Evolutionary conservation across 2,113 vertebrate species (phyloP), one percentile per base, ranked within the genome.

Genomic region (Indicator maculatus): DNA sequence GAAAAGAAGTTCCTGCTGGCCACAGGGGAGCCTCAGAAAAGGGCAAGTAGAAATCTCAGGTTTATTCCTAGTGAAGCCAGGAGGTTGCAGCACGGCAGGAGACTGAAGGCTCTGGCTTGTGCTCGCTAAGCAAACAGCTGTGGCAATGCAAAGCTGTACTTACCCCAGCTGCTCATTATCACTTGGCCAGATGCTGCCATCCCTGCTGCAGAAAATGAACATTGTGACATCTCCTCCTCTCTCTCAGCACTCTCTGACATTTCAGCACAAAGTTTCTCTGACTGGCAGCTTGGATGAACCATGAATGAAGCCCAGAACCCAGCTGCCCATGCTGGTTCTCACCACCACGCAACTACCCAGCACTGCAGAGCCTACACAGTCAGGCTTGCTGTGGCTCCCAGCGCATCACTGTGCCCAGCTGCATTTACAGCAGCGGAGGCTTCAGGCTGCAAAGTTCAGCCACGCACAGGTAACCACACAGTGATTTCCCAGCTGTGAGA

Each of bases 161-260:
- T 83, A 12, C n/a, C 21, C 90, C 95, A 96, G 94, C 33, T 94
- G 92, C 38, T 85, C 88, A 3, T 8, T 17, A 33, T 2, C 64
- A 5, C 55, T 71, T 10, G 33, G 66, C 63, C 93, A 96, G 90
- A 83, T 92, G 93, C 88, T 88, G 20, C 83, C 41, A 7, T 12
- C 64, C 63, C 24, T 12, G 69, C 2, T 64, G 58, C 2, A 1
- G 47, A 69, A 45, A 69, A 23, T 5, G 19, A 69, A 47, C 39
- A 36, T 20, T 1, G 2, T 24, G 85, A 6, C 38, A 60, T 2
- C 38, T 16, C 66, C 75, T 69, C 5, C 74, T 56, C 70, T 55
- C 70, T 31, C 31, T 12, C 92, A 85, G 64, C 41, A 2, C 60
- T n/a, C 2, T 8, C 69, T 44, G 58, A 27, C 50, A 28, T 41